A percentile compares a stretch with the other conserved stretches of the same genome.
phyloP scores from a whole-genome alignment of 2,797 vertebrate species.

The Helostoma temminkii region DNA sequence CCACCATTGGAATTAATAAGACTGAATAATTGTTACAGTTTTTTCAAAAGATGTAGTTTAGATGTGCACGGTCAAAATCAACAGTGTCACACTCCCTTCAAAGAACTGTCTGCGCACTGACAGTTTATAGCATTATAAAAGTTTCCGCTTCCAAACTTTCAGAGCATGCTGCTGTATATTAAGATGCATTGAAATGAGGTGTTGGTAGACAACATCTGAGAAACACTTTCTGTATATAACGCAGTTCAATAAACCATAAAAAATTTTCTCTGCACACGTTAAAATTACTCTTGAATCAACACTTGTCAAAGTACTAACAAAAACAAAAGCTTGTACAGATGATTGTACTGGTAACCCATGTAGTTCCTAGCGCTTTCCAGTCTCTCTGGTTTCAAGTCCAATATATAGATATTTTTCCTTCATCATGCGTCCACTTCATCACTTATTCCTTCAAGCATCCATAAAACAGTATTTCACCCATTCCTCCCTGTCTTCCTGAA shows the following conservation, averaged over 20 bases:
- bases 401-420: slow-evolving; percentile 30
- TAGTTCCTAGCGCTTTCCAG: not conserved
- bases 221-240: not conserved
- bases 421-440: slow-evolving; percentile 33
- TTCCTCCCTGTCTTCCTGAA: slow-evolving; percentile 51
- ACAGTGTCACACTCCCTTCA: too few relatives aligned
- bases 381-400: slow-evolving; percentile 20
- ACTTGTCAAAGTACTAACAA: slow-evolving; percentile 4
- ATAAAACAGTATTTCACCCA: slow-evolving; percentile 43
- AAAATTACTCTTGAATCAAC: not conserved
- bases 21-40: too few relatives aligned
- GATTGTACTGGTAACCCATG: slow-evolving; percentile 18
- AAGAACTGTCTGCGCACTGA: too few relatives aligned
- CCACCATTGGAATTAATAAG: slow-evolving; percentile 1
- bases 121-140: too few relatives aligned
- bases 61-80: too few relatives aligned
- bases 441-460: slow-evolving; percentile 49
- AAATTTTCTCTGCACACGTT: not conserved
- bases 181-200: not conserved
- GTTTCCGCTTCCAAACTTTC: too few relatives aligned
- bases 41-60: too few relatives aligned
- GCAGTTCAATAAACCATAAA: not conserved
- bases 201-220: not conserved
- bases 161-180: too few relatives aligned
- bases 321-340: slow-evolving; percentile 11